Evolutionary conservation across 2,113 vertebrate genomes (phyloP).

Genomic region (Hyla sarda): DNA sequence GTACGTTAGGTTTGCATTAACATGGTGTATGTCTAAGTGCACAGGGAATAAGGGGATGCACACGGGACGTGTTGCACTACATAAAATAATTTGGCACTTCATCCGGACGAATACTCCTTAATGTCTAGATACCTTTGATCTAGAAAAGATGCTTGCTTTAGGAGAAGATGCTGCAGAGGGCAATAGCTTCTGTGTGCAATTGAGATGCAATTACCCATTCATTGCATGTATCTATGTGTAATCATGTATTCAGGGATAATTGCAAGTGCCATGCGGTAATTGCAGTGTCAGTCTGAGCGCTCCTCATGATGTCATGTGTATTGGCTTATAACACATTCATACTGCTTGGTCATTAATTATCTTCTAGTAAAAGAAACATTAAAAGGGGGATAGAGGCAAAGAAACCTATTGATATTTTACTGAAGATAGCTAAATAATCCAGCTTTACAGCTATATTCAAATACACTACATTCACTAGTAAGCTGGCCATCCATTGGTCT

Average conservation of each 20-base stretch:
- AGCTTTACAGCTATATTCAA: not conserved
- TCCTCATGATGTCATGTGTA: constrained; percentile 17
- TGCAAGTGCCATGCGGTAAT: constrained; percentile 20
- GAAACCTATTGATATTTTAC: not conserved
- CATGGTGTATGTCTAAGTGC: not conserved
- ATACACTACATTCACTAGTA: too few species aligned
- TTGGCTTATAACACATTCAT: constrained; percentile 18
- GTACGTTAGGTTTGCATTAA: not conserved
- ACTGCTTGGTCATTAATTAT: not conserved
- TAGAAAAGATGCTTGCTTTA: not conserved
- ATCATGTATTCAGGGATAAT: constrained; percentile 33
- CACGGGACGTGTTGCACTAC: not conserved
- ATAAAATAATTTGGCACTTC: not conserved
- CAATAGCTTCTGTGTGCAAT: constrained; percentile 1
- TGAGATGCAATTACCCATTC: constrained; percentile 28
- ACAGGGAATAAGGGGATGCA: not conserved
- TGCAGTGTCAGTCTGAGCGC: constrained; percentile 11
- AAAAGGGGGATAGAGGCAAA: not conserved
- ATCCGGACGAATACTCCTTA: not conserved
- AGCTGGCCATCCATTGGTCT: too few species aligned
- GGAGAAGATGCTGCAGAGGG: not conserved
- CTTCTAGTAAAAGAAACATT: not conserved
- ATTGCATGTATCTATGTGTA: constrained; percentile 39
- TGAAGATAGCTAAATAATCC: not conserved
- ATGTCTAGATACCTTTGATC: not conserved